Evolutionary conservation across 2,113 vertebrate genomes (phyloP).

Genomic region (Mohoua ochrocephala): DNA sequence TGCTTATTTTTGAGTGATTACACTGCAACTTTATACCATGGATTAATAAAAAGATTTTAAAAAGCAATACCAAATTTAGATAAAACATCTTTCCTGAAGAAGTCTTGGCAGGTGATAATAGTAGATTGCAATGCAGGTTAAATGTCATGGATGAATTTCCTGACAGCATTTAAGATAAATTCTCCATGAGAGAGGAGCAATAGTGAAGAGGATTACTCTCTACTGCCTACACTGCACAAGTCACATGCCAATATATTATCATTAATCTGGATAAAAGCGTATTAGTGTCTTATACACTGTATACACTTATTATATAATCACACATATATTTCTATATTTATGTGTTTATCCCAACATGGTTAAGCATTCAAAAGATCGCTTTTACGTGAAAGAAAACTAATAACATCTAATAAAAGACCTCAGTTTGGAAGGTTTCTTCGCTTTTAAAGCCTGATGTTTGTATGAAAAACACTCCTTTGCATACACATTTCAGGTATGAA

Average conservation of each 20-base stretch:
- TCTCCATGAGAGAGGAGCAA: background rate
- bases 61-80: background rate
- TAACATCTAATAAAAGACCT: background rate
- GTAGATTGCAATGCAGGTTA: background rate
- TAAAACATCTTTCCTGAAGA: background rate
- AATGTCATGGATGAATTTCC: background rate
- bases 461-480: background rate
- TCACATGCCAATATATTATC: background rate
- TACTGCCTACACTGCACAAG: background rate
- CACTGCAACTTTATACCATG: background rate
- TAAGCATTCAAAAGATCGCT: background rate
- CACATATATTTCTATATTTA: background rate
- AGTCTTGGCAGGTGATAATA: background rate
- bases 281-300: background rate
- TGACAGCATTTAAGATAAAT: background rate
- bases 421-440: background rate
- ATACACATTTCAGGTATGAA: background rate
- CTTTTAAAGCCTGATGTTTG: background rate
- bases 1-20: background rate
- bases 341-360: fast-evolving
- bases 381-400: background rate
- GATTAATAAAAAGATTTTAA: background rate
- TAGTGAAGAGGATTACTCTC: background rate
- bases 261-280: background rate
- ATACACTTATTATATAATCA: background rate